These are phyloP conservation scores for Tragelaphus scriptus DNA, from an alignment of 2,113 vertebrate genomes.

Conservation along the genomic window DNA sequence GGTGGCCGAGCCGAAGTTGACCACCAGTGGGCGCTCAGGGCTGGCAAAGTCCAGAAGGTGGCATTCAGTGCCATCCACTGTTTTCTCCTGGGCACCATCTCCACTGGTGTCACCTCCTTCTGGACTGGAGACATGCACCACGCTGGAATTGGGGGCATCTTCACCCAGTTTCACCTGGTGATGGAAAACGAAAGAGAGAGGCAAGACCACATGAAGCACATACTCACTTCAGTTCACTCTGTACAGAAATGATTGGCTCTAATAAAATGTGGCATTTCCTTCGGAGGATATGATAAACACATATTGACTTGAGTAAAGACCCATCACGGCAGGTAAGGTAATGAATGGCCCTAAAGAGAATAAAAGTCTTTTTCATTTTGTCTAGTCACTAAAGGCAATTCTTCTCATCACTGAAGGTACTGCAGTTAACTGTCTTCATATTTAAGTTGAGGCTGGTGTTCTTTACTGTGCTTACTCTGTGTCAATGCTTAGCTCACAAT, in stretches of 20 bases:
- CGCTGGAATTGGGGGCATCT: conserved; percentile 94
- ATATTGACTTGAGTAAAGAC: conserved; percentile 19
- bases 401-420: neutral
- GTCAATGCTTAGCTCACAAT: neutral
- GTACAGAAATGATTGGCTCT: neutral
- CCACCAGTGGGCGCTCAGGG: conserved; percentile 91
- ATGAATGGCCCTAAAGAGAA: neutral
- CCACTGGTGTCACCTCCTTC: conserved; percentile 32
- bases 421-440: neutral
- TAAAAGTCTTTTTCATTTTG: neutral
- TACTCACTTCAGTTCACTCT: neutral
- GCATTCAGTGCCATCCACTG: conserved; percentile 77
- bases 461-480: neutral
- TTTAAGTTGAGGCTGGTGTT: neutral
- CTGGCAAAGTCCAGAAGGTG: conserved; percentile 94
- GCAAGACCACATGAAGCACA: neutral
- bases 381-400: neutral
- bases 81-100: conserved; percentile 67
- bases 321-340: neutral
- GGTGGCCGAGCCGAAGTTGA: conserved; percentile 98
- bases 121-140: conserved; percentile 86
- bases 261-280: neutral
- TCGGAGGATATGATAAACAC: neutral
- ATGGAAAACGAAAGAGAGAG: conserved; percentile 30
- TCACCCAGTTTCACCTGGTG: conserved; percentile 92